Evolutionary conservation across 2,888 invertebrate species (phyloP), one percentile per base, ranked within the genome.

Genomic region (Halictus ligatus): DNA sequence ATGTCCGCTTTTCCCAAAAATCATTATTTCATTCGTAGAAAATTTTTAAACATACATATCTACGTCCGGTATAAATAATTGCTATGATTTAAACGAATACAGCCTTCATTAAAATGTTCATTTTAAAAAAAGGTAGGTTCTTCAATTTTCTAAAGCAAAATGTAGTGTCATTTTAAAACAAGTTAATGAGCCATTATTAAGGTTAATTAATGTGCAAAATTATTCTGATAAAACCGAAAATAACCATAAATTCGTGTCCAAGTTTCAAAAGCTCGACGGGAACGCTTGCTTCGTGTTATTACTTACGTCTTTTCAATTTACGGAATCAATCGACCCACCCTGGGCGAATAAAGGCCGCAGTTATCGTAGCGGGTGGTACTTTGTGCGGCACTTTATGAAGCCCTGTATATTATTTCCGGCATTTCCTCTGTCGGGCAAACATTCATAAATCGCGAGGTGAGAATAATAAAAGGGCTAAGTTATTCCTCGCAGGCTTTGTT

Each of bases 341-440:
- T 35, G 40, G 40, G 25, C 58, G 60, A 12, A 18, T 25, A 48
- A 69, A 21, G 12, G n/a, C 18, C 73, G 12, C 48, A 58, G 54
- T 64, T 72, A 48, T 73, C 60, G 54, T 48, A 50, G 74, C 8
- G 15, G 8, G 25, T 40, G 29, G 35, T 48, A 67, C 29, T 50
- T 58, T 25, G 15, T 43, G 18, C 21, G n/a, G 25, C 43, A 13
- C 71, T 84, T 74, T 84, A 69, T 54, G 73, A 79, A 78, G 81
- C 80, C 58, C 78, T 80, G 78, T 83, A 83, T 75, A 81, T 58
- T 58, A 58, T 54, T 86, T 84, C 81, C 78, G 72, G 89, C 80
- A 86, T 90, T 89, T 91, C 87, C 89, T 90, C 88, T 88, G 88
- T 87, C 85, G 85, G 85, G 82, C 85, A 91, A 91, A 90, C 89